phyloP scores from a whole-genome alignment of 2,888 invertebrate genomes.

The Apotomis betuletana region DNA sequence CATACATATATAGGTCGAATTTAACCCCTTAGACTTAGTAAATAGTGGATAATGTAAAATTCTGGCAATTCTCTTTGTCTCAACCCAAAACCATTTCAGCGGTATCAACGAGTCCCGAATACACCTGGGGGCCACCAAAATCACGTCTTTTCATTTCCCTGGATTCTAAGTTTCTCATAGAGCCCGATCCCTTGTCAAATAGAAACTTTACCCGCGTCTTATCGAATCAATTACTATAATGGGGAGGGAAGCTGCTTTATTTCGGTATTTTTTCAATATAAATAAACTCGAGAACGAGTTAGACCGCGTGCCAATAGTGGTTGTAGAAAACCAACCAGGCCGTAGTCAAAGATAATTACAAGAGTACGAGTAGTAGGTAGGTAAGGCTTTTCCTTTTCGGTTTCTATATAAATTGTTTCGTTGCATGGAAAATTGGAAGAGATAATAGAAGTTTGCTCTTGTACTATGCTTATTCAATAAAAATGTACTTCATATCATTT shows the following conservation, averaged over 20 bases:
- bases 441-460: too few species aligned
- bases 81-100: slow-evolving; percentile 27
- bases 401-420: too few species aligned
- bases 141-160: slow-evolving; percentile 53
- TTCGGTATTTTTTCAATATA: slow-evolving; percentile 43
- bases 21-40: too few species aligned
- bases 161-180: slow-evolving; percentile 70
- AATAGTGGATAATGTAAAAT: background rate
- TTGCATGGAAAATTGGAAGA: too few species aligned
- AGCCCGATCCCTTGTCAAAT: slow-evolving; percentile 77
- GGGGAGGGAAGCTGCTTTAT: slow-evolving; percentile 64
- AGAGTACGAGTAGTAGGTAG: too few species aligned
- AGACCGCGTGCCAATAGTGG: background rate
- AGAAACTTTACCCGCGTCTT: slow-evolving; percentile 77
- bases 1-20: too few species aligned
- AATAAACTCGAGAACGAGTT: slow-evolving; percentile 18
- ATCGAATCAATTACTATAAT: slow-evolving; percentile 79
- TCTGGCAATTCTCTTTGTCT: slow-evolving; percentile 5
- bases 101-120: slow-evolving; percentile 9
- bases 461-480: too few species aligned
- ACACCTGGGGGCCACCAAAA: slow-evolving; percentile 33
- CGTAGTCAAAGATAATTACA: too few species aligned
- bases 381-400: too few species aligned
- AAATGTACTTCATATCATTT: too few species aligned
- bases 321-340: background rate